Evolutionary conservation across 92 coral and sea anemone species (phyloP).

Genomic region (Meandrina meandrites): DNA sequence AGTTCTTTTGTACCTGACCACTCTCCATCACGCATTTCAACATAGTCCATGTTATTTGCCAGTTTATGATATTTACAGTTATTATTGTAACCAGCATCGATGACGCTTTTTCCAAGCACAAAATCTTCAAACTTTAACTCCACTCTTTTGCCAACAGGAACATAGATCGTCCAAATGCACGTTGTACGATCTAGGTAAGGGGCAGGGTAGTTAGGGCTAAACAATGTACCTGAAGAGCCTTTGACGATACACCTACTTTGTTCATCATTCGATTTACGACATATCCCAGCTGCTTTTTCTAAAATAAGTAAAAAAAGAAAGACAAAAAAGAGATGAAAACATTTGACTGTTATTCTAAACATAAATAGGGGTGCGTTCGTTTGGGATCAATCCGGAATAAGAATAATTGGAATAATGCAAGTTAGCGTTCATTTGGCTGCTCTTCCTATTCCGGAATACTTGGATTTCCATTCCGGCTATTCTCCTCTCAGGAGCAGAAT

Average conservation of each 20-base stretch:
- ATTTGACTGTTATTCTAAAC: too few relatives aligned
- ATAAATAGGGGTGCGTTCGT: too few relatives aligned
- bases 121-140: not conserved
- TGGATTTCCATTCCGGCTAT: too few relatives aligned
- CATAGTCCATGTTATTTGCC: not conserved
- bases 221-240: slow-evolving; percentile 14
- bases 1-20: too few relatives aligned
- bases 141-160: not conserved
- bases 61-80: not conserved
- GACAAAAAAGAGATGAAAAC: too few relatives aligned
- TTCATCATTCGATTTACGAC: not conserved
- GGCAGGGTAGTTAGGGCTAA: not conserved
- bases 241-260: too few relatives aligned
- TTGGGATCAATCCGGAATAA: too few relatives aligned
- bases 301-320: not conserved
- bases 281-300: slow-evolving; percentile 1
- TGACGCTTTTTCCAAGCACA: not conserved
- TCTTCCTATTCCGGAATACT: too few relatives aligned
- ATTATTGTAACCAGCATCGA: too few relatives aligned
- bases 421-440: too few relatives aligned
- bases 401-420: too few relatives aligned
- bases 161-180: slow-evolving; percentile 1
- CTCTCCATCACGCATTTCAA: slow-evolving; percentile 5
- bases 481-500: too few relatives aligned
- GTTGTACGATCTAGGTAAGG: not conserved